phyloP scores from a whole-genome alignment of 2,797 vertebrate species.

The Micromesistius poutassou region DNA sequence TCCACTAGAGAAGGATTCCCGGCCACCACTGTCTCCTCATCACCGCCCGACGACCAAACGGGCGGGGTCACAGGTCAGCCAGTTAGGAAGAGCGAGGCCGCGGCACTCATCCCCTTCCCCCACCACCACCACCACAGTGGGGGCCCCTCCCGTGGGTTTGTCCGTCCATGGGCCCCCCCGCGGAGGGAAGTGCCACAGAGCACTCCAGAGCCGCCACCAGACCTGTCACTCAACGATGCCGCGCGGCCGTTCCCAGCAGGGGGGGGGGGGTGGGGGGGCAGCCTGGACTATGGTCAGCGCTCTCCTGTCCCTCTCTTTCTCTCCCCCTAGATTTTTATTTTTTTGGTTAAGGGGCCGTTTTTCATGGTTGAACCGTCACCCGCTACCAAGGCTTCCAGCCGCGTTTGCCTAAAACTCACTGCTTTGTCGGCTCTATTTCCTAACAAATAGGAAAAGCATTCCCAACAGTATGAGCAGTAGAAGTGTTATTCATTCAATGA shows the following conservation, averaged over 20 bases:
- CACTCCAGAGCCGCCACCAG: constrained; percentile 65
- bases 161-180: constrained; percentile 62
- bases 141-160: constrained; percentile 69
- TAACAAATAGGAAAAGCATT: too few species aligned
- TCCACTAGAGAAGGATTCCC: constrained; percentile 64
- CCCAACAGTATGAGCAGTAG: too few species aligned
- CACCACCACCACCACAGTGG: constrained; percentile 49
- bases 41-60: constrained; percentile 64
- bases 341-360: not conserved
- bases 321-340: not conserved
- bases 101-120: too few species aligned
- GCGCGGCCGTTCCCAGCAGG: constrained; percentile 56
- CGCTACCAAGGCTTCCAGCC: too few species aligned
- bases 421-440: too few species aligned
- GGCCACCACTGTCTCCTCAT: constrained; percentile 68
- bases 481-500: too few species aligned
- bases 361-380: too few species aligned
- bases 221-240: constrained; percentile 72
- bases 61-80: constrained; percentile 73
- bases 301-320: constrained; percentile 2
- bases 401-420: too few species aligned
- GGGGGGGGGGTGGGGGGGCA: constrained; percentile 30
- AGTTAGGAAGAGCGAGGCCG: constrained; percentile 37
- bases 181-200: constrained; percentile 76
- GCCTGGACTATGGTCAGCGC: constrained; percentile 39